These are phyloP conservation scores for Potorous gilbertii DNA, from an alignment of 2,797 vertebrate genomes.

Conservation along the genomic window DNA sequence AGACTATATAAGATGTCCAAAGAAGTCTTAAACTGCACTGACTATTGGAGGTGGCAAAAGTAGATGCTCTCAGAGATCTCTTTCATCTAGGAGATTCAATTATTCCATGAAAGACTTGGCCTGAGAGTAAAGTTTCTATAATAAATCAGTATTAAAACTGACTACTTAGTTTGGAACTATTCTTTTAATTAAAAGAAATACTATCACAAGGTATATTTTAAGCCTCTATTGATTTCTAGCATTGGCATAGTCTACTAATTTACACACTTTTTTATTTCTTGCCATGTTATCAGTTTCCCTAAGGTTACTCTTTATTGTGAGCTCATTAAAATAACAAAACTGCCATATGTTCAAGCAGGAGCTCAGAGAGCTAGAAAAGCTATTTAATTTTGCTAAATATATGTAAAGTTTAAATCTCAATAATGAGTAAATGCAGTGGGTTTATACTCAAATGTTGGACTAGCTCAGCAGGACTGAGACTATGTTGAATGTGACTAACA, in stretches of 20 bases:
- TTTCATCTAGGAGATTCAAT: too few relatives aligned
- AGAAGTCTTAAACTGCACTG: neutral
- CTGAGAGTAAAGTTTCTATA: too few relatives aligned
- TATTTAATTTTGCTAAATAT: constrained; percentile 34
- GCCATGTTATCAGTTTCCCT: constrained; percentile 30
- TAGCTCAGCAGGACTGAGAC: neutral
- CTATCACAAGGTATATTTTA: constrained; percentile 7
- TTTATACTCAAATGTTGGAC: neutral
- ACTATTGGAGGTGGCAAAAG: neutral
- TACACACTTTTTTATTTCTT: constrained; percentile 25
- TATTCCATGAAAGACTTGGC: too few relatives aligned
- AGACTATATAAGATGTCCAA: neutral
- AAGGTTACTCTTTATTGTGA: constrained; percentile 57
- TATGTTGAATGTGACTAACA: neutral
- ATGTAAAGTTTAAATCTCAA: neutral
- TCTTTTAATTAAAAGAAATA: too few relatives aligned
- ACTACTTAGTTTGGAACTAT: too few relatives aligned
- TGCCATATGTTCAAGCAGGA: constrained; percentile 22
- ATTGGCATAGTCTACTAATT: constrained; percentile 42
- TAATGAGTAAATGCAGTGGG: neutral
- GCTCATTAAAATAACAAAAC: constrained; percentile 53
- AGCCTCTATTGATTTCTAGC: constrained; percentile 30
- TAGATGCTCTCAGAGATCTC: too few relatives aligned
- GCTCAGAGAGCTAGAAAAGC: constrained; percentile 34
- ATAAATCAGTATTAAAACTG: too few relatives aligned